These are phyloP conservation scores for Entosphenus tridentatus DNA, from an alignment of 2,113 vertebrate species.

Conservation along the genomic window DNA sequence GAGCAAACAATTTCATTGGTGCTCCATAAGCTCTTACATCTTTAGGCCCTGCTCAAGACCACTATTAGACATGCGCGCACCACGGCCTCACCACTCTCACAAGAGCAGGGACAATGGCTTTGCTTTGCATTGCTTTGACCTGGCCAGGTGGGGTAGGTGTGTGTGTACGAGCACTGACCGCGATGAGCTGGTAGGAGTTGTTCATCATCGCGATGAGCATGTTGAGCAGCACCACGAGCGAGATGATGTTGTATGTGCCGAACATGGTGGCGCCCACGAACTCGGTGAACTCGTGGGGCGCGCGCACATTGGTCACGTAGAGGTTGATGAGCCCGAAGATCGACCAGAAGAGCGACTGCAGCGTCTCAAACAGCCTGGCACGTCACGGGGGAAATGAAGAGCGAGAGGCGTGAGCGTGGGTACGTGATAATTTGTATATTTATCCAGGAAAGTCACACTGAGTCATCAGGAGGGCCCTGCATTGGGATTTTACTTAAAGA, in stretches of 20 bases:
- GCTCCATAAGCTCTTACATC: no score
- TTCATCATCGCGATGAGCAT: slow-evolving; percentile 99
- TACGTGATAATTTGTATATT: no score
- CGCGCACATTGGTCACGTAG: slow-evolving; percentile 84
- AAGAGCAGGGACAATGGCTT: no score
- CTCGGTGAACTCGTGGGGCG: slow-evolving; percentile 79
- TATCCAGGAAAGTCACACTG: no score
- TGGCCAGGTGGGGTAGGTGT: not conserved
- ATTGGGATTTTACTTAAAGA: no score
- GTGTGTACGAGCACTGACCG: slow-evolving; percentile 30
- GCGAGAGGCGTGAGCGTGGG: no score
- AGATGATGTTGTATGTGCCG: slow-evolving; percentile 87
- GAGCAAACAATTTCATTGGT: no score
- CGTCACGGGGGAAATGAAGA: slow-evolving; percentile 8
- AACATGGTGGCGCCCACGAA: slow-evolving; percentile 94
- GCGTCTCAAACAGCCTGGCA: slow-evolving; percentile 69
- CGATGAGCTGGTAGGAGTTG: slow-evolving; percentile 93
- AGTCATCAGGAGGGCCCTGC: no score
- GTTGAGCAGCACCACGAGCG: slow-evolving; percentile 78
- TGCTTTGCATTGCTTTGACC: no score
- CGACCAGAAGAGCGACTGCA: slow-evolving; percentile 93
- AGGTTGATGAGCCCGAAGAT: slow-evolving; percentile 73
- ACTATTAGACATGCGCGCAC: no score
- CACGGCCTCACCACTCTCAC: no score
- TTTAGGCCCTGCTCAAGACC: no score